A percentile compares a stretch with the other conserved stretches of the same genome.
These are phyloP conservation scores for Halesus radiatus DNA, from an alignment of 1,140 invertebrate genomes.

Conservation along the genomic window DNA sequence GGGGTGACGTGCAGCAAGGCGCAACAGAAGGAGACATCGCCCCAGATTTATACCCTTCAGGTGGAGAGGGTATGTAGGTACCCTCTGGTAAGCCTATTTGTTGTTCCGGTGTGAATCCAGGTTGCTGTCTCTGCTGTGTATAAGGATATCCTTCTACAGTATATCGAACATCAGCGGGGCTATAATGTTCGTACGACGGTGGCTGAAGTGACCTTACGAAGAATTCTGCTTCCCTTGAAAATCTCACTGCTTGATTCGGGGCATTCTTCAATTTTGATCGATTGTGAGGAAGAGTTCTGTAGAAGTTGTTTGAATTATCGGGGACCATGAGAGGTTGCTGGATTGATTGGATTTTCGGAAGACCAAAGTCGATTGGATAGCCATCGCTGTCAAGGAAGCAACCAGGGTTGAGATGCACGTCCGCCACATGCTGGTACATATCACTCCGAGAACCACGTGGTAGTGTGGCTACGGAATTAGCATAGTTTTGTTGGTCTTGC, in stretches of 20 bases:
- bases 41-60: slow-evolving; percentile 75
- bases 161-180: slow-evolving; percentile 77
- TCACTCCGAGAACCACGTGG: slow-evolving; percentile 66
- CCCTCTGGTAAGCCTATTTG: slow-evolving; percentile 69
- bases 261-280: slow-evolving; percentile 74
- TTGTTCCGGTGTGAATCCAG: slow-evolving; percentile 64
- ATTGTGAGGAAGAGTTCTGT: slow-evolving; percentile 80
- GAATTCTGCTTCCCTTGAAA: slow-evolving; percentile 79
- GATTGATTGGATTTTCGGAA: slow-evolving; percentile 76
- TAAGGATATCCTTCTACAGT: slow-evolving; percentile 84
- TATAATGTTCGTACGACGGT: slow-evolving; percentile 70
- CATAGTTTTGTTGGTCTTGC: slow-evolving; percentile 64
- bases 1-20: slow-evolving; percentile 59
- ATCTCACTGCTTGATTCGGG: slow-evolving; percentile 73
- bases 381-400: slow-evolving; percentile 81
- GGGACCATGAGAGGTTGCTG: slow-evolving; percentile 69
- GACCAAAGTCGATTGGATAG: slow-evolving; percentile 84
- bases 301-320: slow-evolving; percentile 70
- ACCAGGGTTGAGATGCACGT: slow-evolving; percentile 77
- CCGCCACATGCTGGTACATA: slow-evolving; percentile 74
- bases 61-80: slow-evolving; percentile 79
- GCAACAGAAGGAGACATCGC: slow-evolving; percentile 57
- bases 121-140: slow-evolving; percentile 64
- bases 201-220: slow-evolving; percentile 60
- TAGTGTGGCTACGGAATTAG: slow-evolving; percentile 65